phyloP scores from a whole-genome alignment of 1,140 invertebrate species.

The Portunus trituberculatus region DNA sequence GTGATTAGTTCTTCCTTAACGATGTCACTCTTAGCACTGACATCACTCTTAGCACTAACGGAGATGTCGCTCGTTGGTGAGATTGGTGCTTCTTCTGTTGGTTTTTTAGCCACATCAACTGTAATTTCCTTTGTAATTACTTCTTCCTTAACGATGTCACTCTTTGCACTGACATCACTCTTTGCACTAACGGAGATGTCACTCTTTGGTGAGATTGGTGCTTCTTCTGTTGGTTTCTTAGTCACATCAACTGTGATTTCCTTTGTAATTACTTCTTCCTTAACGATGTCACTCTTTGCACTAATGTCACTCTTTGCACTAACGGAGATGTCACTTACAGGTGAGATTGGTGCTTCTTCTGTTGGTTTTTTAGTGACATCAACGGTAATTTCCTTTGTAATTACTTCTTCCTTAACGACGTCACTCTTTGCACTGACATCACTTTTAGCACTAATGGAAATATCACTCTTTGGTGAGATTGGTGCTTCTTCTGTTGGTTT shows the following conservation, averaged over 20 bases:
- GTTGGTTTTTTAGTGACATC: not conserved
- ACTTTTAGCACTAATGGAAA: constrained; percentile 31
- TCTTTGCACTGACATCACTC: constrained; percentile 53
- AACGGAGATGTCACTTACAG: constrained; percentile 47
- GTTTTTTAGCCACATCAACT: constrained; percentile 35
- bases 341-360: constrained; percentile 41
- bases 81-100: constrained; percentile 76
- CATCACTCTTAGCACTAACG: constrained; percentile 33
- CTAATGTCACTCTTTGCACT: constrained; percentile 42
- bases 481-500: not conserved
- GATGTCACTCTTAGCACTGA: not conserved
- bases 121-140: not conserved
- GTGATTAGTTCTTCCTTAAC: not conserved
- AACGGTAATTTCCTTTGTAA: not conserved
- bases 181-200: constrained; percentile 53
- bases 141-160: not conserved
- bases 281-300: constrained; percentile 50
- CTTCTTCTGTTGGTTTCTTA: constrained; percentile 40
- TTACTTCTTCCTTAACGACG: not conserved
- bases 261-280: not conserved
- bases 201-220: constrained; percentile 57
- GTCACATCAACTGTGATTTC: not conserved
- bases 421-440: not conserved
- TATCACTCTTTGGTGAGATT: constrained; percentile 8
- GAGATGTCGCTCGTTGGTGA: constrained; percentile 61